These are phyloP conservation scores for Sitophilus oryzae DNA, from an alignment of 1,140 invertebrate species.

Conservation along the genomic window DNA sequence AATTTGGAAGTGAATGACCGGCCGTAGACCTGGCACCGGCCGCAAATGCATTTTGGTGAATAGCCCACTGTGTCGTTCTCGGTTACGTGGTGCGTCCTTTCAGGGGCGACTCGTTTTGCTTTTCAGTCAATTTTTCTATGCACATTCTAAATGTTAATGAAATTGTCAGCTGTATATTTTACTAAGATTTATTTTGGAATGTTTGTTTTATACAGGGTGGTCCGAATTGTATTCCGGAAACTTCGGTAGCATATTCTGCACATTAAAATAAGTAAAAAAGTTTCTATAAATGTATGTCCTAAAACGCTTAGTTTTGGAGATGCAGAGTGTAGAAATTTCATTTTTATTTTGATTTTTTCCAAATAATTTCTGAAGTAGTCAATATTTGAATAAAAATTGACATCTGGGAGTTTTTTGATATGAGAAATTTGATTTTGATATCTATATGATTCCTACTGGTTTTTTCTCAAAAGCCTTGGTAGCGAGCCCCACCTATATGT, in stretches of 20 bases:
- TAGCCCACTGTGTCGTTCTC: conserved; percentile 19
- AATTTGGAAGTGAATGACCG: conserved; percentile 37
- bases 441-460: too few relatives aligned
- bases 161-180: background rate
- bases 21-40: conserved; percentile 32
- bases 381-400: too few relatives aligned
- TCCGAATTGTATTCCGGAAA: background rate
- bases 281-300: background rate
- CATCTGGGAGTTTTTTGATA: too few relatives aligned
- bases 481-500: too few relatives aligned
- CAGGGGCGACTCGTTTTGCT: conserved; percentile 17
- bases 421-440: too few relatives aligned
- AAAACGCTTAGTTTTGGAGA: too few relatives aligned
- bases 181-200: background rate
- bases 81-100: conserved; percentile 4
- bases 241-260: background rate
- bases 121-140: background rate
- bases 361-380: too few relatives aligned
- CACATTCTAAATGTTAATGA: background rate
- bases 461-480: too few relatives aligned
- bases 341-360: too few relatives aligned
- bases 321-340: too few relatives aligned
- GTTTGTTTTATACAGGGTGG: background rate
- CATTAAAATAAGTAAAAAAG: background rate
- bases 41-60: conserved; percentile 29